A percentile compares a stretch with the other conserved stretches of the same genome.
These are phyloP conservation scores for Phrixothrix hirtus DNA, from an alignment of 2,888 invertebrate species.

Conservation along the genomic window DNA sequence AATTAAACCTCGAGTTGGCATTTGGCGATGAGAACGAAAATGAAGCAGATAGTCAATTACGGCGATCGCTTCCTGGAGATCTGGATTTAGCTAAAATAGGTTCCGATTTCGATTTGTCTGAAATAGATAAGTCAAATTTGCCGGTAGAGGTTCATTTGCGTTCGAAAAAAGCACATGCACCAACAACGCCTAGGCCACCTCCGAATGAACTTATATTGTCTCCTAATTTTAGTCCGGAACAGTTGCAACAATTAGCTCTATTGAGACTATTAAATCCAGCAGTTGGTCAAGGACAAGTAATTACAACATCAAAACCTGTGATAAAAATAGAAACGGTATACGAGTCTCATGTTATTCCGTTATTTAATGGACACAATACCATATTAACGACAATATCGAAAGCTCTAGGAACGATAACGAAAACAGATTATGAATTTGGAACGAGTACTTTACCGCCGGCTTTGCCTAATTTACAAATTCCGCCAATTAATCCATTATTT, in stretches of 20 bases:
- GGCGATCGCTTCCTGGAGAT: conserved; percentile 64
- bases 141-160: conserved; percentile 60
- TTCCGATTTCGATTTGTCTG: conserved; percentile 70
- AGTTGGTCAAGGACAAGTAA: conserved; percentile 69
- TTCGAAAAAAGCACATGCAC: conserved; percentile 54
- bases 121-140: conserved; percentile 67
- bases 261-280: conserved; percentile 71
- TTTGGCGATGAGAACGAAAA: conserved; percentile 79
- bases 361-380: conserved; percentile 75
- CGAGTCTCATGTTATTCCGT: conserved; percentile 80
- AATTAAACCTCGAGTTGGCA: conserved; percentile 82
- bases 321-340: conserved; percentile 77
- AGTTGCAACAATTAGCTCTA: conserved; percentile 75
- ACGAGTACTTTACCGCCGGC: conserved; percentile 69
- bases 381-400: conserved; percentile 78
- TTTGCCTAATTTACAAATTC: conserved; percentile 47
- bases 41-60: conserved; percentile 58
- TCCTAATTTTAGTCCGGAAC: conserved; percentile 67
- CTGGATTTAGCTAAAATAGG: conserved; percentile 74
- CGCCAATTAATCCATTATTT: conserved; percentile 60
- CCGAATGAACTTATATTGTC: conserved; percentile 47
- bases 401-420: conserved; percentile 74
- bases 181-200: conserved; percentile 42
- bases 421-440: conserved; percentile 77
- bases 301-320: conserved; percentile 79